Conservation (phyloP, 2,113 vertebrate genomes). For the Arenaria interpres region DNA sequence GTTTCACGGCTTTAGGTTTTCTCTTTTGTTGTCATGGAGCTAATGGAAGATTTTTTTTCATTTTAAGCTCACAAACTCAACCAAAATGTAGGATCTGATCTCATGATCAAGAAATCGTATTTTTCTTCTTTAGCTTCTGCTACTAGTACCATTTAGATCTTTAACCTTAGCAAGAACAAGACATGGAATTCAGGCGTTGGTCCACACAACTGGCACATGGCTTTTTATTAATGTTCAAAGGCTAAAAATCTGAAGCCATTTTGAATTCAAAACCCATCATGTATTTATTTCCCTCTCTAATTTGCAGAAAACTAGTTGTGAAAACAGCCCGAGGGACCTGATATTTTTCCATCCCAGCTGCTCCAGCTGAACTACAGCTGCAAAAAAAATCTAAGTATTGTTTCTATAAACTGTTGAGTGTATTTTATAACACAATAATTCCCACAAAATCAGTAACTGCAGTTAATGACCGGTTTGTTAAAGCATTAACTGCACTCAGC, state of each 20-base stretch:
- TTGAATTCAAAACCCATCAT: constrained; percentile 70
- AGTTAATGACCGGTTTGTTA: constrained; percentile 81
- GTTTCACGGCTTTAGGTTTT: constrained; percentile 40
- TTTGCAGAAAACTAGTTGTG: constrained; percentile 78
- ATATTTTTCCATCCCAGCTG: constrained; percentile 73
- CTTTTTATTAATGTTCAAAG: constrained; percentile 70
- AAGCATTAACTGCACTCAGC: constrained; percentile 78
- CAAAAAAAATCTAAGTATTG: constrained; percentile 58
- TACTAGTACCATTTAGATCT: neutral
- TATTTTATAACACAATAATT: constrained; percentile 80
- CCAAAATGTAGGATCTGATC: neutral
- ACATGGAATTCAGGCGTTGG: neutral
- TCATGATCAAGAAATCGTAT: neutral
- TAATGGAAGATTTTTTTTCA: neutral
- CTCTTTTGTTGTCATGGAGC: neutral
- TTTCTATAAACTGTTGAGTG: constrained; percentile 76
- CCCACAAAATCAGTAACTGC: constrained; percentile 79
- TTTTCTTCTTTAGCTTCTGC: neutral
- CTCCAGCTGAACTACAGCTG: constrained; percentile 77
- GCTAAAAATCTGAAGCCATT: constrained; percentile 70
- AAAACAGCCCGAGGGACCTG: constrained; percentile 63
- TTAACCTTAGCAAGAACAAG: neutral
- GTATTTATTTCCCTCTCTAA: constrained; percentile 74
- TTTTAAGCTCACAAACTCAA: constrained; percentile 12
- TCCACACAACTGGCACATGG: constrained; percentile 13